A percentile compares a stretch with the other conserved stretches of the same genome.
Evolutionary conservation across 2,888 invertebrate species (phyloP).

Genomic region (Drosophila subquinaria): DNA sequence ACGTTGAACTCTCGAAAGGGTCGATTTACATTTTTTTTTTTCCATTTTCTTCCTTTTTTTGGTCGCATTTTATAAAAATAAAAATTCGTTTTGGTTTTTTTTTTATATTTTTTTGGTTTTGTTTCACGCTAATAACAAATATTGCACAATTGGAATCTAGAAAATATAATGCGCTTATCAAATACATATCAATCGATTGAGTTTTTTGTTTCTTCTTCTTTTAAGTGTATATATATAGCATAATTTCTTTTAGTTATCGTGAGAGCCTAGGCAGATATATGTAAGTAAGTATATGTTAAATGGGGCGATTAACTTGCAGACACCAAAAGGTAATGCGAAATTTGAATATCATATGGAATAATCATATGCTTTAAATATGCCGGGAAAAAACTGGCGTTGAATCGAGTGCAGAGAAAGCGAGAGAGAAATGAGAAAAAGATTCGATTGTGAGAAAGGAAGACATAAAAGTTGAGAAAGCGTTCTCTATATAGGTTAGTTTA

Average conservation of each 20-base stretch:
- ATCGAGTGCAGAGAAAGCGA: neutral
- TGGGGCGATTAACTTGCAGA: constrained; percentile 73
- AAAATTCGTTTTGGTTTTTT: constrained; percentile 53
- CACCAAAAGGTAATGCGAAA: constrained; percentile 72
- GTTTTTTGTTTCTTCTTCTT: neutral
- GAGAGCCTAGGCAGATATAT: constrained; percentile 53
- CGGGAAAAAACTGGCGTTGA: constrained; percentile 6
- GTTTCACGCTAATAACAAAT: constrained; percentile 68
- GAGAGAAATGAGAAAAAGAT: neutral
- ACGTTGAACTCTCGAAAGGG: constrained; percentile 41
- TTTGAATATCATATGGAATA: constrained; percentile 60
- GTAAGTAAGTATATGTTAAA: constrained; percentile 54
- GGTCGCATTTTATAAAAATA: constrained; percentile 79
- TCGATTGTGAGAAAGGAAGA: constrained; percentile 35
- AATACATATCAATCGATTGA: constrained; percentile 49
- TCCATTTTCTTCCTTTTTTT: constrained; percentile 39
- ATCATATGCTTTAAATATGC: constrained; percentile 47
- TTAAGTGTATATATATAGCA: constrained; percentile 33
- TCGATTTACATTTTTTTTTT: constrained; percentile 3
- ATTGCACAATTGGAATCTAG: constrained; percentile 77
- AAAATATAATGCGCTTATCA: constrained; percentile 75
- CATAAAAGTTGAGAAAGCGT: constrained; percentile 9
- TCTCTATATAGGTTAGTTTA: constrained; percentile 31
- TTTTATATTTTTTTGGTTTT: constrained; percentile 20
- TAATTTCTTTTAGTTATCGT: constrained; percentile 15